Evolutionary conservation across 2,797 vertebrate species (phyloP), one percentile per base, ranked within the genome.

Genomic region (Eleutherodactylus coqui): DNA sequence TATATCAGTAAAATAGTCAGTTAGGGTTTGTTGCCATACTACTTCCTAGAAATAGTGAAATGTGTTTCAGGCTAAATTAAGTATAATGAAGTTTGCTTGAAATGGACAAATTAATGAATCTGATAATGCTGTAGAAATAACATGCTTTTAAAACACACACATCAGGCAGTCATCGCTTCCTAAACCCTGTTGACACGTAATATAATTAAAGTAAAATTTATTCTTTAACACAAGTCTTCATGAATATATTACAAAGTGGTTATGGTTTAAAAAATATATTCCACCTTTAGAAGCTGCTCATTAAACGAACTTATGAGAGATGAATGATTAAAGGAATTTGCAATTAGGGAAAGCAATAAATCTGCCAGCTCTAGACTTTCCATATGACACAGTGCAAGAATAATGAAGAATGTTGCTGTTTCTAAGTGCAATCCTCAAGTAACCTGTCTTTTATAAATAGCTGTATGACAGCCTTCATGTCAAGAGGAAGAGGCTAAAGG

Each of bases 401-500:
- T 90, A 92, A 91, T 89, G 90, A 89, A 89, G 83, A 91, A 88
- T 89, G 88, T 90, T 90, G 83, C 85, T 91, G 87, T 89, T 83
- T 79, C 73, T 92, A 91, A 93, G 85, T 82, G 43, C 90, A 93
- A 55, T 62, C 55, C 70, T 81, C 49, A 64, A 64, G 51, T 75
- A 83, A 87, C 41, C 67, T 75, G 82, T 87, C 75, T 84, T 8
- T 84, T 87, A 84, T 84, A 84, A 84, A 87, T 84, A 84, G 86
- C 75, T 73, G 32, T 92, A 90, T 82, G 90, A 91, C 91, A 93
- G 89, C 87, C 80, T 91, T 92, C 92, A 93, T 93, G 90, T 93
- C 91, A 93, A 86, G 86, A 88, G 64, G 85, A 90, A 91, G 91
- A 91, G 90, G 86, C 89, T 86, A 90, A 91, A 89, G 91, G 88